A percentile compares a stretch with the other conserved stretches of the same genome.
phyloP scores from a whole-genome alignment of 2,888 invertebrate species.

The Rutpela maculata region DNA sequence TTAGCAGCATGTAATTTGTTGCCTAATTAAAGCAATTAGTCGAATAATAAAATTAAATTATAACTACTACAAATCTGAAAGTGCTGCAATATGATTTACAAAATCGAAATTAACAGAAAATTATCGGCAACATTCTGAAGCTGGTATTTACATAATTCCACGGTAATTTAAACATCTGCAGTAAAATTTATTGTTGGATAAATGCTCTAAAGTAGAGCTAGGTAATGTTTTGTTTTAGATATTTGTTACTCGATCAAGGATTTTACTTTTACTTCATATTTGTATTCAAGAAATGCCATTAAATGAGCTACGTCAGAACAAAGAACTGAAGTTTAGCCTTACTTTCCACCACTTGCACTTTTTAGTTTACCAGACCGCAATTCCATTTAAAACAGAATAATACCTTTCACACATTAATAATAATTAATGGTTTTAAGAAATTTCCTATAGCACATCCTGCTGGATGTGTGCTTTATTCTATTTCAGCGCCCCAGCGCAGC shows the following conservation, averaged over 20 bases:
- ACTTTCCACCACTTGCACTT: not conserved
- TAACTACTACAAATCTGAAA: not conserved
- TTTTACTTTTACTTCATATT: slow-evolving; percentile 40
- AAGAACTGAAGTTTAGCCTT: slow-evolving; percentile 6
- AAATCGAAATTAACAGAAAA: not conserved
- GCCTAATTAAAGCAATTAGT: not conserved
- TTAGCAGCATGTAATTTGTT: too few species aligned
- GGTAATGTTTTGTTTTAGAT: slow-evolving; percentile 18
- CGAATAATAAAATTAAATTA: not conserved
- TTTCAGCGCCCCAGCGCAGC: too few species aligned
- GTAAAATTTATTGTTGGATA: slow-evolving; percentile 15
- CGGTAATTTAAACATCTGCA: slow-evolving; percentile 9
- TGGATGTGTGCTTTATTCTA: too few species aligned
- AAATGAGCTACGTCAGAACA: slow-evolving; percentile 6
- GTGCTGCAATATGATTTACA: not conserved
- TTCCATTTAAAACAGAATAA: too few species aligned
- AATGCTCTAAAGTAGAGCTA: not conserved
- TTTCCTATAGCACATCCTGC: too few species aligned
- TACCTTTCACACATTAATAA: too few species aligned
- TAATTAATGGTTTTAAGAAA: too few species aligned
- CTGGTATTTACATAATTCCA: not conserved
- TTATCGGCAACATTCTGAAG: not conserved
- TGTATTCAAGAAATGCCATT: not conserved
- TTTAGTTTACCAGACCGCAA: too few species aligned
- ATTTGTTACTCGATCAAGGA: slow-evolving; percentile 31